Evolutionary conservation across 2,888 invertebrate species (phyloP), one percentile per base, ranked within the genome.

Genomic region (Pristionchus japonicus): DNA sequence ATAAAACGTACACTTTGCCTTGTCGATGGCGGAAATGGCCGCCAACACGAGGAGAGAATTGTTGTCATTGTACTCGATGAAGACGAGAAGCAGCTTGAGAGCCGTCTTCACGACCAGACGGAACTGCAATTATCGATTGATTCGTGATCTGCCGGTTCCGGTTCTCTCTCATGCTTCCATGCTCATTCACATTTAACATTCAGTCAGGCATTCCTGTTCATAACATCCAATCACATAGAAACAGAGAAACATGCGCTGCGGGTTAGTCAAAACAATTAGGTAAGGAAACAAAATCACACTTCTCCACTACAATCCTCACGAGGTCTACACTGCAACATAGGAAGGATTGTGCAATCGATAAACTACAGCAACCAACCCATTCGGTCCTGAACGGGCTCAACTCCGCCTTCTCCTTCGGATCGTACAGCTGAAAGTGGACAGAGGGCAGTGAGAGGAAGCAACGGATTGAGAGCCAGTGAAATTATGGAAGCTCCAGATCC

Each of bases 71-170:
- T 99, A 99, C 95, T 99, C 99, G 84, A 99, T 98, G 95, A 99
- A 99, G 74, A 99, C 98, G 91, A 99, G 96, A 87, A 99, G 96
- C 82, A 99, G 96, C 95, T 99, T 99, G 89, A 99, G 96, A 2
- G 99, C 97, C 15, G 98, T 99, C 96, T 99, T 99, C 89, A 99
- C 98, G 64, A 99, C 98, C 93, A 99, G 96, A 43, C 98, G 97
- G 95, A 97, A 98, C 96, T 96, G 93, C 89, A 95, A 64, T 34
- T 61, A 64, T 61, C 31, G 52, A 52, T 52, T 52, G 17, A 52
- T 31, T 31, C 1, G 0, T 52, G 37, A 52, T 82, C 52, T 87
- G 13, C 27, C 27, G 17, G 77, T 87, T 27, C 1, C 17, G 23
- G 15, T 23, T 9, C n/a, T 43, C 23, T 67, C 37, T 31, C 77